Conservation (phyloP, 2,797 vertebrate genomes). For the Anguilla anguilla region DNA sequence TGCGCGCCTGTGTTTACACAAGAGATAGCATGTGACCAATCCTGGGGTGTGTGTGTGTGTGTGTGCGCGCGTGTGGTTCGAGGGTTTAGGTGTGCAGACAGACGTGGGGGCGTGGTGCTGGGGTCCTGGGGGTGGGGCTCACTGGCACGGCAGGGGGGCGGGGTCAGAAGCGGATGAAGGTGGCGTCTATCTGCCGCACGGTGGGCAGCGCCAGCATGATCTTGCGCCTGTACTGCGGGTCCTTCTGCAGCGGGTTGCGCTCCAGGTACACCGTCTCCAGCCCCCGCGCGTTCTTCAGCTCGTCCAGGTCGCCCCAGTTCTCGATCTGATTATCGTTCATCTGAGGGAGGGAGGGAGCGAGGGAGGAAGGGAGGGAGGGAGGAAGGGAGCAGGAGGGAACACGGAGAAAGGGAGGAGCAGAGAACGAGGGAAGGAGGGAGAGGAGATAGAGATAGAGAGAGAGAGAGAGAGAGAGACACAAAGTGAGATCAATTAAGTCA, state of each 20-base stretch:
- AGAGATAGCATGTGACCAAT: neutral
- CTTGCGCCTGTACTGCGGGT: constrained; percentile 96
- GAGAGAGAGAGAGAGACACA: neutral
- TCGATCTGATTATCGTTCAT: constrained; percentile 98
- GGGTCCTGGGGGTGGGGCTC: neutral
- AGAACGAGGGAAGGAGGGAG: neutral
- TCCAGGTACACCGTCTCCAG: constrained; percentile 97
- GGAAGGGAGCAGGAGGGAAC: neutral
- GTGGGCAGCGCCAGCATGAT: constrained; percentile 94
- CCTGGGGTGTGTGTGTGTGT: constrained; percentile 56
- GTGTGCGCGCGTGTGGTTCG: constrained; percentile 35
- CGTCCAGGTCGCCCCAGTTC: constrained; percentile 95
- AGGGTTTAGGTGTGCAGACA: constrained; percentile 43
- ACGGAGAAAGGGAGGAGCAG: neutral
- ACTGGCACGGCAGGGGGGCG: constrained; percentile 40
- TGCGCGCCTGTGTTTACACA: constrained; percentile 56
- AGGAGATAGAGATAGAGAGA: neutral
- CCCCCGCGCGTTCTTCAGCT: constrained; percentile 87
- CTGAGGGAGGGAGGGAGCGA: constrained; percentile 65
- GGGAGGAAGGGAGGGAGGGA: neutral
- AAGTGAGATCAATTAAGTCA: neutral
- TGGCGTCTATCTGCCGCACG: constrained; percentile 95
- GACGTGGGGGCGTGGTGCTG: neutral
- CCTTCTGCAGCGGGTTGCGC: constrained; percentile 94
- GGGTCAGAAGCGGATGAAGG: constrained; percentile 92